Evolutionary conservation across 1,140 invertebrate species (phyloP), one percentile per base, ranked within the genome.

Genomic region (Piezodorus guildinii): DNA sequence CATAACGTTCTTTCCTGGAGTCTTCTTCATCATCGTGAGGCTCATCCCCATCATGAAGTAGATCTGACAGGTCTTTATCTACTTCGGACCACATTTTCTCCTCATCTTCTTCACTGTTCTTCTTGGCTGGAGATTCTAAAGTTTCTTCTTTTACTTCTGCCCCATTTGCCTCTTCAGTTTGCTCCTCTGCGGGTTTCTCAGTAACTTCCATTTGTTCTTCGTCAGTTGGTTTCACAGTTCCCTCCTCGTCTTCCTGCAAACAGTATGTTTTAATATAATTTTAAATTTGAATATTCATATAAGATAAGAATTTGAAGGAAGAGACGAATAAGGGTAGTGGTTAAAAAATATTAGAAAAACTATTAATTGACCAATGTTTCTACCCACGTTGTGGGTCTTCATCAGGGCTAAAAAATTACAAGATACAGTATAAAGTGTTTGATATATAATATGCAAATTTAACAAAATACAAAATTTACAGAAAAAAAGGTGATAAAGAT

Each of bases 11-110:
- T 34, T 43, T 43, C 14, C 14, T 25, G 3, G 16, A n/a, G 8
- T 52, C 61, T n/a, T 52, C 61, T n/a, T 62, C 44, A 51, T 52
- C 61, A n/a, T 52, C 44, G 15, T 30, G n/a, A 34, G 25, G n/a
- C 14, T 61, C 61, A 12, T 67, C 63, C 9, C 30, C 60, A 14
- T 68, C 65, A 34, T 44, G 27, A 19, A 66, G 46, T 51, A 66
- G 61, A n/a, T 66, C 63, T n/a, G 60, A 52, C 4, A 67, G 52
- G 25, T 65, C 61, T 61, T 67, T 60, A 45, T 60, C 56, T 17
- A 67, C 65, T 34, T 62, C 67, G 10, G 39, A 43, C 65, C 65
- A 68, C 14, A 49, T 58, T 49, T 68, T 62, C 10, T 68, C 67
- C 54, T 64, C 65, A 27, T 39, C 58, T 67, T 60, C 60, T 39